A percentile compares a stretch with the other conserved stretches of the same genome.
Conservation (phyloP, 2,113 vertebrate species). For the Bufo gargarizans region DNA sequence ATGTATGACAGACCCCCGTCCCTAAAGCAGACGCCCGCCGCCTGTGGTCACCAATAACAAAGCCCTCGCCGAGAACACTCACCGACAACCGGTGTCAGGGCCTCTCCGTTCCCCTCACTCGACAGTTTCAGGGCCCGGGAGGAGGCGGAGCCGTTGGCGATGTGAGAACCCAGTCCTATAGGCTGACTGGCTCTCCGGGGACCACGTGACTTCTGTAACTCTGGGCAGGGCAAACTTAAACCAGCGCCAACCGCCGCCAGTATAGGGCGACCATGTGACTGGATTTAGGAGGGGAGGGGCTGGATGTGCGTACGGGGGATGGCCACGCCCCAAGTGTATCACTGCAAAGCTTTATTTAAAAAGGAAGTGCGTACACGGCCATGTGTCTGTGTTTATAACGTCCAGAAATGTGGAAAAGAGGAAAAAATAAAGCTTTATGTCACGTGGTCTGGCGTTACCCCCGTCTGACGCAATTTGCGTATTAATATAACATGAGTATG, state of each 20-base stretch:
- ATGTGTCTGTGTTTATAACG: background rate
- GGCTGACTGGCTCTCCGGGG: background rate
- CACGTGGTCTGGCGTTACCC: too few species aligned
- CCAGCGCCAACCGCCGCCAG: conserved; percentile 45
- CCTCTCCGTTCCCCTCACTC: conserved; percentile 14
- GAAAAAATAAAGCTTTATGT: too few species aligned
- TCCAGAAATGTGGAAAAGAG: too few species aligned
- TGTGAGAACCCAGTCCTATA: conserved; percentile 14
- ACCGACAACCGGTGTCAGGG: background rate
- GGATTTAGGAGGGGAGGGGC: background rate
- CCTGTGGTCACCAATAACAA: too few species aligned
- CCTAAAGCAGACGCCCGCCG: background rate
- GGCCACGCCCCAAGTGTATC: background rate
- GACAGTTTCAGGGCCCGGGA: conserved; percentile 50
- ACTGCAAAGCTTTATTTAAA: background rate
- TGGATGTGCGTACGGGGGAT: too few species aligned
- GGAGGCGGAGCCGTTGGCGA: conserved; percentile 31
- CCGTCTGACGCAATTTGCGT: too few species aligned
- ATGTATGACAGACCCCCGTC: background rate
- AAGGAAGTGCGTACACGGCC: background rate
- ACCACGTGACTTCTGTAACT: conserved; percentile 21
- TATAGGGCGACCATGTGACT: conserved; percentile 1
- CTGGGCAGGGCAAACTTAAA: conserved; percentile 40
- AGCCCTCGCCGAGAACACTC: background rate
- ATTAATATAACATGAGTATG: too few species aligned